Evolutionary conservation across 2,113 vertebrate genomes (phyloP).

Genomic region (Dipodomys spectabilis): DNA sequence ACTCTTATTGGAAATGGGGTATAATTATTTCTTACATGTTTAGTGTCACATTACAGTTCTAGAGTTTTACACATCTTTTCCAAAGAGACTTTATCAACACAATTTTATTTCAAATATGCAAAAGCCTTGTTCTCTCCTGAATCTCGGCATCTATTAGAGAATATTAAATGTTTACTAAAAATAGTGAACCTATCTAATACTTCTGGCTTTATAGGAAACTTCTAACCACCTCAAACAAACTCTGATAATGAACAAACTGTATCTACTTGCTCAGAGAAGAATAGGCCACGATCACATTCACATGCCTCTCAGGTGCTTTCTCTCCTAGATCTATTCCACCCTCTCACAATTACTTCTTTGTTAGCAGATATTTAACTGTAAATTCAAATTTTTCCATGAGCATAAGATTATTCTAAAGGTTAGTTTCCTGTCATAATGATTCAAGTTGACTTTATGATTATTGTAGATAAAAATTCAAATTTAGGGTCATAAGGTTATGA

Average conservation of each 20-base stretch:
- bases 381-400: neutral
- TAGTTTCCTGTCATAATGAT: too few relatives aligned
- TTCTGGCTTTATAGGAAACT: neutral
- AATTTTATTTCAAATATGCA: neutral
- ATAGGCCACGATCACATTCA: too few relatives aligned
- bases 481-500: too few relatives aligned
- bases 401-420: too few relatives aligned
- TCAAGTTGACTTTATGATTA: too few relatives aligned
- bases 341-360: neutral
- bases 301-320: rapidly evolving
- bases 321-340: neutral
- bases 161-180: neutral
- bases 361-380: neutral
- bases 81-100: neutral
- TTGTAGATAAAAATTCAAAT: too few relatives aligned
- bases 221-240: too few relatives aligned
- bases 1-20: neutral
- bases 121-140: neutral
- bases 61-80: neutral
- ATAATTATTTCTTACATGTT: neutral
- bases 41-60: neutral
- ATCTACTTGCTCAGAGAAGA: neutral
- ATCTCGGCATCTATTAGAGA: neutral
- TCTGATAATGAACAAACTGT: too few relatives aligned
- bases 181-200: neutral